phyloP scores from a whole-genome alignment of 2,888 invertebrate species.

The Marasmarcha lunaedactyla region DNA sequence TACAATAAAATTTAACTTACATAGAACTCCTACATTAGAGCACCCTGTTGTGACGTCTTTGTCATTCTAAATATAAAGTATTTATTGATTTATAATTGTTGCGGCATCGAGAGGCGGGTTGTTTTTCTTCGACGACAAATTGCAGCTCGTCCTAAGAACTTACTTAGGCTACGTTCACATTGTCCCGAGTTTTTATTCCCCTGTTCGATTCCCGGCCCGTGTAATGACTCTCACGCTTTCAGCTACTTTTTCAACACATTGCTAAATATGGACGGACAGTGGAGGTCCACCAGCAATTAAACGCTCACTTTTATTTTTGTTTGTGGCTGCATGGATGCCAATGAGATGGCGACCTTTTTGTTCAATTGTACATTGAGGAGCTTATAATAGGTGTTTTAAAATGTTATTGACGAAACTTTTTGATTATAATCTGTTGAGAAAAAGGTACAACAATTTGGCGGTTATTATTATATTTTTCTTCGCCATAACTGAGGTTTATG shows the following conservation, averaged over 20 bases:
- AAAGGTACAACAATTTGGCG: too few species aligned
- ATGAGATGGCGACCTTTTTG: neutral
- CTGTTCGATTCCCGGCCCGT: neutral
- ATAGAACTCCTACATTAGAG: too few species aligned
- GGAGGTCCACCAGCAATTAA: neutral
- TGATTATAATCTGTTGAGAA: too few species aligned
- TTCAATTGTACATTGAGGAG: too few species aligned
- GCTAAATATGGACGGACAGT: neutral
- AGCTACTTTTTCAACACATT: slow-evolving; percentile 3
- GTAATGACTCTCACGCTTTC: slow-evolving; percentile 5
- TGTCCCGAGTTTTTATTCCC: slow-evolving; percentile 9
- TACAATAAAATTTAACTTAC: too few species aligned
- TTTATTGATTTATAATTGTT: slow-evolving; percentile 36
- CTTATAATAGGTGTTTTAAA: too few species aligned
- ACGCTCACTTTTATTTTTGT: neutral
- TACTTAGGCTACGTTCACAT: slow-evolving; percentile 19
- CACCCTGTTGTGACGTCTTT: too few species aligned
- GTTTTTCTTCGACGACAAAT: slow-evolving; percentile 34
- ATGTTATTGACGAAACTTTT: too few species aligned
- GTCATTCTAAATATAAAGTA: slow-evolving; percentile 20
- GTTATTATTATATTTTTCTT: too few species aligned
- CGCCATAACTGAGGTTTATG: too few species aligned
- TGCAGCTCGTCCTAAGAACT: slow-evolving; percentile 21
- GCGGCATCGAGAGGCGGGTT: slow-evolving; percentile 15
- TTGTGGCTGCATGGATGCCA: neutral